These are phyloP conservation scores for Aethes cnicana DNA, from an alignment of 2,888 invertebrate species.

Conservation along the genomic window DNA sequence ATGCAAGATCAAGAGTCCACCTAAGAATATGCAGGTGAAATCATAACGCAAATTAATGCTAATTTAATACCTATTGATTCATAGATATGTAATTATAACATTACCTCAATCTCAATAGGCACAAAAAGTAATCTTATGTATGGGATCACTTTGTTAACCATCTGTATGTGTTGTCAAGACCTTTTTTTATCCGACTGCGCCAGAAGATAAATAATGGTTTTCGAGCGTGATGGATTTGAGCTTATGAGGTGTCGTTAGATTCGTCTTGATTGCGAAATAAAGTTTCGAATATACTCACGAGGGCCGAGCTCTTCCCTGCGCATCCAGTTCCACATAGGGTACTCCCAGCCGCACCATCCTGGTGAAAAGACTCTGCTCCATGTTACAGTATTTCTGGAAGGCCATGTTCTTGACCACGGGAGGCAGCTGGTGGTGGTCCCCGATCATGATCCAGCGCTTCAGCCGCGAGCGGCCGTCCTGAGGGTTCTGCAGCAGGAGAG, in stretches of 20 bases:
- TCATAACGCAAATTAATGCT: too few species aligned
- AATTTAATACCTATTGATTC: too few species aligned
- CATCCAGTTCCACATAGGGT: slow-evolving; percentile 98
- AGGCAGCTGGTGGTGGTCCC: slow-evolving; percentile 99
- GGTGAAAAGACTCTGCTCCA: slow-evolving; percentile 99
- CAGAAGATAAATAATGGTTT: too few species aligned
- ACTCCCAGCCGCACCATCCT: slow-evolving; percentile 97
- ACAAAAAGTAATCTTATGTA: too few species aligned
- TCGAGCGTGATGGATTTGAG: too few species aligned
- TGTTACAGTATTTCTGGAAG: slow-evolving; percentile 99
- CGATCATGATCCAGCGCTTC: slow-evolving; percentile 99
- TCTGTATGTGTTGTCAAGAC: too few species aligned
- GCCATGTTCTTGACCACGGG: slow-evolving; percentile 99
- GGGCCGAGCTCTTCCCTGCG: slow-evolving; percentile 96
- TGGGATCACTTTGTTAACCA: too few species aligned
- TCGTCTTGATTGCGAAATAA: background rate
- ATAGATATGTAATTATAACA: too few species aligned
- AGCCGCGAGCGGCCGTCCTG: slow-evolving; percentile 97
- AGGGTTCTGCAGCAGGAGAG: slow-evolving; percentile 98
- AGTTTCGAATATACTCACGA: slow-evolving; percentile 69
- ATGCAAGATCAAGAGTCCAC: too few species aligned
- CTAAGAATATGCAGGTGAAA: too few species aligned
- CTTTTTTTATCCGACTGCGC: too few species aligned
- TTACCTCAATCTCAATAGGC: too few species aligned
- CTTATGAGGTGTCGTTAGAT: background rate